Conservation (phyloP, 2,888 invertebrate genomes). For the Elmis aenea region DNA sequence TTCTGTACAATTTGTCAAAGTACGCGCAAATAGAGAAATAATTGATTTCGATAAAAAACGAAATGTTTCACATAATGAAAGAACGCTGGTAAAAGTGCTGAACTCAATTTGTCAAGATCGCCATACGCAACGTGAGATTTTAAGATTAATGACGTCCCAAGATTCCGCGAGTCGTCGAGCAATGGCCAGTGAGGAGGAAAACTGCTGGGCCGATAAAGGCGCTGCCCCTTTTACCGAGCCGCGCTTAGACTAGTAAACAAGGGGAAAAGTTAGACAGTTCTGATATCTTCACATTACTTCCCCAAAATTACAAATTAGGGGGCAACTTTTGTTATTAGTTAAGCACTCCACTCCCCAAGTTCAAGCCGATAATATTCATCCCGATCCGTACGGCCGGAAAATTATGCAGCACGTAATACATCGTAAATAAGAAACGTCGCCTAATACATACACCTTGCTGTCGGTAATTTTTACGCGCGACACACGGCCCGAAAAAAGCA, state of each 20-base stretch:
- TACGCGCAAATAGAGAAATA: too few species aligned
- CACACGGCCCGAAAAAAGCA: too few species aligned
- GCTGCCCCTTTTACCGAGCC: constrained; percentile 17
- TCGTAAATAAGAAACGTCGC: too few species aligned
- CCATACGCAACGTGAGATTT: constrained; percentile 24
- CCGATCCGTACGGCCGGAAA: too few species aligned
- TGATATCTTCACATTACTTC: constrained; percentile 24
- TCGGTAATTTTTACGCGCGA: too few species aligned
- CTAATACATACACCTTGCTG: too few species aligned
- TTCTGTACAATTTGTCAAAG: too few species aligned
- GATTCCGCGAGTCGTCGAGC: constrained; percentile 19
- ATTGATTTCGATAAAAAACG: too few species aligned
- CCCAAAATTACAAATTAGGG: constrained; percentile 26
- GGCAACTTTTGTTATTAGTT: constrained; percentile 24
- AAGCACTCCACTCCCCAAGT: constrained; percentile 11
- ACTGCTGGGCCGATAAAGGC: constrained; percentile 17
- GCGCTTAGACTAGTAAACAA: constrained; percentile 15
- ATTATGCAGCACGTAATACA: too few species aligned
- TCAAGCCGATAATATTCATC: too few species aligned
- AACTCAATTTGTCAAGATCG: constrained; percentile 24
- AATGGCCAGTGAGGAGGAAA: constrained; percentile 22
- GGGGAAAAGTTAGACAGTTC: constrained; percentile 22
- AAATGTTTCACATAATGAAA: too few species aligned
- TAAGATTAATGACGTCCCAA: constrained; percentile 25
- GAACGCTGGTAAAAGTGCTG: constrained; percentile 2